Conservation (phyloP, 2,888 invertebrate genomes). For the Leistus spinibarbis region DNA sequence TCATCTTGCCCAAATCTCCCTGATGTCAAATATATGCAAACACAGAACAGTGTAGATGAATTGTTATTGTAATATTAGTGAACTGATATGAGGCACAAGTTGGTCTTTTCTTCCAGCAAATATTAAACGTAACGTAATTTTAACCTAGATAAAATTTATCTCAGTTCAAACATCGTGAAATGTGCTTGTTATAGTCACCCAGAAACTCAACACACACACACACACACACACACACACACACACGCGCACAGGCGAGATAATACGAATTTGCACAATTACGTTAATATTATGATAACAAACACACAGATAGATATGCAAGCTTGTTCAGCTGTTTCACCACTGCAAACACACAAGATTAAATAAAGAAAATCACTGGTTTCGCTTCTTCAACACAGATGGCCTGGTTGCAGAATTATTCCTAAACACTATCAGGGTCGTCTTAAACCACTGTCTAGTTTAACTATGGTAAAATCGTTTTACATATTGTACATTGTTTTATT, state of each 20-base stretch:
- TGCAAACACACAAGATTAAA: background rate
- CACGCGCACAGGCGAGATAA: background rate
- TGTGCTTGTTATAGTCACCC: background rate
- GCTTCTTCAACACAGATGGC: background rate
- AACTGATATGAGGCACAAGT: background rate
- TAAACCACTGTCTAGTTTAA: too few species aligned
- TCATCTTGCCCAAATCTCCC: too few species aligned
- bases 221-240: background rate
- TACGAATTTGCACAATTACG: background rate
- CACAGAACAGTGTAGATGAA: too few species aligned
- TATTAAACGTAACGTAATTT: background rate
- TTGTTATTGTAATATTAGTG: background rate
- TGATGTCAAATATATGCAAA: background rate
- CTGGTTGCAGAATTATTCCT: background rate
- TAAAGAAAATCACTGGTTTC: background rate
- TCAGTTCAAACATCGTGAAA: background rate
- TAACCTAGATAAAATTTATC: background rate
- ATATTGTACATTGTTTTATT: too few species aligned
- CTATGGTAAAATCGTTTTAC: too few species aligned
- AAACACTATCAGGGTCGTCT: too few species aligned
- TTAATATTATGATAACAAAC: background rate
- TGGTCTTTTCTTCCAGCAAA: background rate
- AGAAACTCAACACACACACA: background rate
- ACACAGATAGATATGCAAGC: background rate
- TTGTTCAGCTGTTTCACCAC: constrained; percentile 12